These are phyloP conservation scores for Enhydra lutris DNA, from an alignment of 2,113 vertebrate genomes.

Conservation along the genomic window DNA sequence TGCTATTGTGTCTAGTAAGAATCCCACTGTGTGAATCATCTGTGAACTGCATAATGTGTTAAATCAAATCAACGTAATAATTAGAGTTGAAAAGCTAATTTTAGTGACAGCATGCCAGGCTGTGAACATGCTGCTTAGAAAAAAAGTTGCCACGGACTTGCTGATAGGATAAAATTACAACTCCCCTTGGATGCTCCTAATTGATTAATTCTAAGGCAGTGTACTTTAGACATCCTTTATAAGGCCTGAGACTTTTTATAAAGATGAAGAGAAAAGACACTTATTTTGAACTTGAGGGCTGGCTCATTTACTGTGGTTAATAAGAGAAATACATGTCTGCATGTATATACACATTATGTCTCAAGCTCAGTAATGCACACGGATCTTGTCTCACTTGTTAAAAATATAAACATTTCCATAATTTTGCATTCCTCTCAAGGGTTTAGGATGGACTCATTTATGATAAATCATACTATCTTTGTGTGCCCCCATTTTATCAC, in stretches of 20 bases:
- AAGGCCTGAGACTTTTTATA: neutral
- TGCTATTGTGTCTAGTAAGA: conserved; percentile 38
- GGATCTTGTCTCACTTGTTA: neutral
- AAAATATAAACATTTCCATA: neutral
- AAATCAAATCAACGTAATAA: conserved; percentile 57
- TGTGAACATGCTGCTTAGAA: neutral
- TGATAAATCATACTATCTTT: neutral
- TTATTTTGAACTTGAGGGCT: neutral
- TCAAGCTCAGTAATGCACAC: neutral
- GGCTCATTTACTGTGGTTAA: neutral
- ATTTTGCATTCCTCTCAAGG: neutral
- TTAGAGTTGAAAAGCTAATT: conserved; percentile 12
- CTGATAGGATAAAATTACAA: neutral
- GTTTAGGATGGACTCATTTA: neutral
- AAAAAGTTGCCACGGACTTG: neutral
- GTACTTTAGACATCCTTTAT: neutral
- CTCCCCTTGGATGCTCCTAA: neutral
- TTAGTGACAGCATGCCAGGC: neutral
- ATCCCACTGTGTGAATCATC: conserved; percentile 55
- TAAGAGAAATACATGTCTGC: neutral
- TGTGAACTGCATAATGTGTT: conserved; percentile 40
- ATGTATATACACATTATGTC: neutral
- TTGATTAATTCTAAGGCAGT: neutral
- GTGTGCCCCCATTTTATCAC: neutral
- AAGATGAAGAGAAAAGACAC: neutral